phyloP scores from a whole-genome alignment of 2,888 invertebrate species.

The Lordiphosa fenestrarum region DNA sequence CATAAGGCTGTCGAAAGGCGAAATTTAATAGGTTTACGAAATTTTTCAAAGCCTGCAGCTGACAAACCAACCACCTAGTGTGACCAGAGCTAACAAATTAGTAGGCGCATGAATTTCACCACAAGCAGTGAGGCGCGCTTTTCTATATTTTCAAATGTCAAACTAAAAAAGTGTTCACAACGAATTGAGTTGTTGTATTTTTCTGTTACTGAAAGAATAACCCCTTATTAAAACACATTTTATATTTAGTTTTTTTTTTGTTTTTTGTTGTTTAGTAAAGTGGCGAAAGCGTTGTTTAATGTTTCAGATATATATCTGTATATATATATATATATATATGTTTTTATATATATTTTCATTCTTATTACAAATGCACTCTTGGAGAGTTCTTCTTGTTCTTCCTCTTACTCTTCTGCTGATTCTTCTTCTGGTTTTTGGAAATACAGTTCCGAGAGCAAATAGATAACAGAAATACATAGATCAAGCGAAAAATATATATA shows the following conservation, averaged over 20 bases:
- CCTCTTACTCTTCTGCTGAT: conserved; percentile 11
- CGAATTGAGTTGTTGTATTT: too few species aligned
- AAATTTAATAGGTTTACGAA: too few species aligned
- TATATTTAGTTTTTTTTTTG: conserved; percentile 6
- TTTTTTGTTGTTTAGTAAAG: conserved; percentile 54
- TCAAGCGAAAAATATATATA: conserved; percentile 19
- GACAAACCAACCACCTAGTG: too few species aligned
- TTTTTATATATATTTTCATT: conserved; percentile 33
- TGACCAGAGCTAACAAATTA: too few species aligned
- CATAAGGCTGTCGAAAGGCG: too few species aligned
- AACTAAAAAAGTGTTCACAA: too few species aligned
- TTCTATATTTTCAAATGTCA: too few species aligned
- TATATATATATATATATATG: conserved; percentile 19
- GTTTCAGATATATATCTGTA: conserved; percentile 9
- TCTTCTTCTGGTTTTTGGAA: conserved; percentile 20
- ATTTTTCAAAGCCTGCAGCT: too few species aligned
- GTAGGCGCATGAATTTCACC: too few species aligned
- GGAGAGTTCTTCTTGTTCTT: conserved; percentile 49
- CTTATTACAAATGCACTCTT: conserved; percentile 65
- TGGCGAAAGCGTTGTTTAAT: conserved; percentile 61
- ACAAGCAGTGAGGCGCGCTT: too few species aligned
- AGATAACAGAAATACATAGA: conserved; percentile 41
- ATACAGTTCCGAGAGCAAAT: conserved; percentile 29
- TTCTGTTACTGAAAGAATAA: too few species aligned
- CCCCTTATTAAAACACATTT: neutral